phyloP scores from a whole-genome alignment of 1,140 invertebrate species.

The Branchinecta lynchi region DNA sequence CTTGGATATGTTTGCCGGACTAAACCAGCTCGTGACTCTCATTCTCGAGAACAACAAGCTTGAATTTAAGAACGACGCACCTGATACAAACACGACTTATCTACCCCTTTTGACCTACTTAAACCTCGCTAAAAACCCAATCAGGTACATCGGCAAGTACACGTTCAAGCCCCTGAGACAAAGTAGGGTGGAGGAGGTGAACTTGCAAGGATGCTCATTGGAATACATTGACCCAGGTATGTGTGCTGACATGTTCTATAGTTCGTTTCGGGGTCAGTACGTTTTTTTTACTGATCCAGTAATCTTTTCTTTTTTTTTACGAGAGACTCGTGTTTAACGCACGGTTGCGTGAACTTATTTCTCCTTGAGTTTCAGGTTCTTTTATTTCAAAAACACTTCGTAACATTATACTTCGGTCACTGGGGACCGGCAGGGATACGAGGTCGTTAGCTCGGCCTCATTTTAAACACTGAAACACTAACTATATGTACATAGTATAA shows the following conservation, averaged over 20 bases:
- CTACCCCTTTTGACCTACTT: slow-evolving; percentile 17
- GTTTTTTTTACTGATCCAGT: too few species aligned
- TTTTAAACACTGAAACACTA: too few species aligned
- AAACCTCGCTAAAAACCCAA: slow-evolving; percentile 16
- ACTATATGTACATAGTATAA: too few species aligned
- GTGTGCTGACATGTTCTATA: neutral
- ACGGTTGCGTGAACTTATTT: too few species aligned
- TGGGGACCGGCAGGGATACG: too few species aligned
- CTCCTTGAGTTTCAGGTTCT: too few species aligned
- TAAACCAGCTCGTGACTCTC: slow-evolving; percentile 15
- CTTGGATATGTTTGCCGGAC: slow-evolving; percentile 14
- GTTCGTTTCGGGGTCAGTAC: too few species aligned
- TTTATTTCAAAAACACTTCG: too few species aligned
- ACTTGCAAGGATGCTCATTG: slow-evolving; percentile 19
- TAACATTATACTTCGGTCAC: too few species aligned
- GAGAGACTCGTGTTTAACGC: too few species aligned
- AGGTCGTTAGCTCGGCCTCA: too few species aligned
- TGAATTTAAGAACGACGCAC: slow-evolving; percentile 1
- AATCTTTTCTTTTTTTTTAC: too few species aligned
- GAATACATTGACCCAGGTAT: slow-evolving; percentile 21
- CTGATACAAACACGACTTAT: neutral
- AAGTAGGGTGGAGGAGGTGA: slow-evolving; percentile 18
- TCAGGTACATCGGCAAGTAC: slow-evolving; percentile 15
- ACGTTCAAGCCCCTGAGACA: slow-evolving; percentile 15
- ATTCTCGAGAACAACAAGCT: slow-evolving; percentile 17